Evolutionary conservation across 2,113 vertebrate species (phyloP).

Genomic region (Nasalis larvatus): DNA sequence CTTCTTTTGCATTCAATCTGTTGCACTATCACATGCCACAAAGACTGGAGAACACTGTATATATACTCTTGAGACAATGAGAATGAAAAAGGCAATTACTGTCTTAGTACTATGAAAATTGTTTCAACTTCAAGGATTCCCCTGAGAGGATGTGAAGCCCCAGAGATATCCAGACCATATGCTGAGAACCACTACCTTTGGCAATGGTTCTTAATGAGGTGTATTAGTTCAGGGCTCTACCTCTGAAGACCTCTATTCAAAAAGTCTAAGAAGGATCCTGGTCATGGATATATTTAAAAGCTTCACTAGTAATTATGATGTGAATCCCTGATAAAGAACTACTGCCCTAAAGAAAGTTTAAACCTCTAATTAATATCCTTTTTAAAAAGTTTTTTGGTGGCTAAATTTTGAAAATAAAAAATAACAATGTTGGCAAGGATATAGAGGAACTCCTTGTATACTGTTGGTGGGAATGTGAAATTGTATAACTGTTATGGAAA

Average conservation of each 20-base stretch:
- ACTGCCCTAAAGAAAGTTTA: neutral
- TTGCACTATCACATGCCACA: neutral
- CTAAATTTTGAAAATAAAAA: neutral
- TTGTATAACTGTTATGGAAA: neutral
- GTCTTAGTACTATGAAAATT: constrained; percentile 14
- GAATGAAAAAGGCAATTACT: neutral
- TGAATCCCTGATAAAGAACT: neutral
- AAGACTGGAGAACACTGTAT: neutral
- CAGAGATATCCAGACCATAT: neutral
- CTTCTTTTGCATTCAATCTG: neutral
- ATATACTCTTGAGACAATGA: neutral
- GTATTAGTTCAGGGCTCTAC: neutral
- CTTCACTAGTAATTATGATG: neutral
- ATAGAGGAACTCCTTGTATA: neutral
- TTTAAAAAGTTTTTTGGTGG: neutral
- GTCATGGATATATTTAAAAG: neutral
- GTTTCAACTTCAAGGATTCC: neutral
- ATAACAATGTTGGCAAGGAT: neutral
- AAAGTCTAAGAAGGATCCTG: neutral
- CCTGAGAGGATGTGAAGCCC: neutral
- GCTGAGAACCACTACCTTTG: neutral
- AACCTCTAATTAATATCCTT: neutral
- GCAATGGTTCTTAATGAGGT: neutral
- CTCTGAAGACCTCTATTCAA: neutral
- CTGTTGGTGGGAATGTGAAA: neutral